Conservation (phyloP, 2,113 vertebrate species). For the Mionectes macconnelli region DNA sequence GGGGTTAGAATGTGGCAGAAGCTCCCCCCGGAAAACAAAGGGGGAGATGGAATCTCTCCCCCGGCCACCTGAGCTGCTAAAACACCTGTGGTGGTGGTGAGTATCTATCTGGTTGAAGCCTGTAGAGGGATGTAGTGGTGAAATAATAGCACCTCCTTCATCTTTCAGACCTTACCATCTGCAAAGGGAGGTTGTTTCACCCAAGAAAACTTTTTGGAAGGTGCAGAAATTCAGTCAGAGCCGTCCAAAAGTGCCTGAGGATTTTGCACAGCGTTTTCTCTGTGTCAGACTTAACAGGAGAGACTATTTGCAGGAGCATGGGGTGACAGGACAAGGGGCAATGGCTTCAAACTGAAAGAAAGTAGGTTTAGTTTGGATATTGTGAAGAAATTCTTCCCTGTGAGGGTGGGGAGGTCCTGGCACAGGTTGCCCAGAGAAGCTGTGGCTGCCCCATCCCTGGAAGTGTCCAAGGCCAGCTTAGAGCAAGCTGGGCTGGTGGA, state of each 20-base stretch:
- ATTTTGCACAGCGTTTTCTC: not conserved
- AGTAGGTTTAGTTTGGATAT: fast-evolving
- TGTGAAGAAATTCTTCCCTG: not conserved
- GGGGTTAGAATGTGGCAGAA: not conserved
- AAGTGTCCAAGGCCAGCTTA: not conserved
- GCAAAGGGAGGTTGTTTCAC: not conserved
- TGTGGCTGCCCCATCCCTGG: not conserved
- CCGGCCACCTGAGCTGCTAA: not conserved
- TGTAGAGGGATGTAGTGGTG: not conserved
- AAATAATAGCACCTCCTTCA: not conserved
- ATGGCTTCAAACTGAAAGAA: not conserved
- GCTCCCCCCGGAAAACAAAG: not conserved
- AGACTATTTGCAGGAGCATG: not conserved
- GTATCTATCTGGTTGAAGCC: fast-evolving
- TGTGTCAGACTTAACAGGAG: not conserved
- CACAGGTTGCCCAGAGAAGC: not conserved
- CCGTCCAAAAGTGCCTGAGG: not conserved
- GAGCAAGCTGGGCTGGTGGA: fast-evolving
- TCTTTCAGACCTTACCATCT: not conserved
- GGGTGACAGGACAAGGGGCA: not conserved
- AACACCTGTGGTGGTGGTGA: not conserved
- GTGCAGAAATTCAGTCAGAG: not conserved
- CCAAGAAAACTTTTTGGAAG: not conserved
- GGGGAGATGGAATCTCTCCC: not conserved
- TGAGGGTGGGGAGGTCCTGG: not conserved